Conservation (phyloP, 30 jellyfish, hydroid and myxozoan species). For the Pseudorhiza aurosa region DNA sequence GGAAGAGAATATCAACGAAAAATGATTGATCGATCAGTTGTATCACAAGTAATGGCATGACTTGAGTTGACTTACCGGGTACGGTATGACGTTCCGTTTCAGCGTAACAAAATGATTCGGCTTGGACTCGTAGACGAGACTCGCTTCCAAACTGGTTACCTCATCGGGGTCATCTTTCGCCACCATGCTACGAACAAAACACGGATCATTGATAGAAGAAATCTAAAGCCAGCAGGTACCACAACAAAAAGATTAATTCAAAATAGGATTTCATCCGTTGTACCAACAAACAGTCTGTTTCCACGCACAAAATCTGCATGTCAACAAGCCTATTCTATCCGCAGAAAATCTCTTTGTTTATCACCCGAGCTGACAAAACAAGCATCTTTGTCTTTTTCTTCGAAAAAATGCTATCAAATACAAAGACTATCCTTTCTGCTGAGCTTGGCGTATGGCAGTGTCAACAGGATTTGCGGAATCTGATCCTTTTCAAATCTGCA, state of each 20-base stretch:
- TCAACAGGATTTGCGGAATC: not conserved
- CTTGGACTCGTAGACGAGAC: constrained; percentile 19
- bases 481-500: too few species aligned
- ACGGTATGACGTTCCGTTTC: constrained; percentile 87
- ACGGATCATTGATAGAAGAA: not conserved
- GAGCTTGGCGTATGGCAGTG: not conserved
- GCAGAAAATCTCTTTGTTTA: not conserved
- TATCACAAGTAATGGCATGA: too few species aligned
- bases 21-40: too few species aligned
- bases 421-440: not conserved
- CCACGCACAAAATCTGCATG: not conserved
- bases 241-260: not conserved
- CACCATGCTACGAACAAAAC: constrained; percentile 19
- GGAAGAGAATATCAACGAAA: too few species aligned
- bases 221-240: not conserved
- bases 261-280: not conserved
- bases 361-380: not conserved
- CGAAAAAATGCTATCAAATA: not conserved
- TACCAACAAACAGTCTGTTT: not conserved
- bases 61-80: constrained; percentile 96
- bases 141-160: constrained; percentile 29
- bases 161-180: not conserved
- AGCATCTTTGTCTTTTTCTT: not conserved
- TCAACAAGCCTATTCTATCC: not conserved
- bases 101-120: constrained; percentile 32